These are phyloP conservation scores for Peromyscus polionotus DNA, from an alignment of 2,113 vertebrate genomes.

Conservation along the genomic window DNA sequence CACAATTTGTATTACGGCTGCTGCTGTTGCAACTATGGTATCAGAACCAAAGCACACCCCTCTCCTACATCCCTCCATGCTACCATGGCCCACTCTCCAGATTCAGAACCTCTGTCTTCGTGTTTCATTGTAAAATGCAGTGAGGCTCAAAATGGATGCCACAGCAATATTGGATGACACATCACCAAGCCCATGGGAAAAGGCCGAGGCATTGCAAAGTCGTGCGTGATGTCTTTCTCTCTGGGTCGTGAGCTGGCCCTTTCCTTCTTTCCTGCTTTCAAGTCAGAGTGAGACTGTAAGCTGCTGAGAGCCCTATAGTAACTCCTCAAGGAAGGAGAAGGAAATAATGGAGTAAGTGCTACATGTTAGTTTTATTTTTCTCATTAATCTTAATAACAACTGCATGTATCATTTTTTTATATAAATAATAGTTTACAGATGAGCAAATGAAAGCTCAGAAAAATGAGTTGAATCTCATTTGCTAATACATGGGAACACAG, in stretches of 20 bases:
- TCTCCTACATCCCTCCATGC: neutral
- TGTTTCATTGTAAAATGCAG: neutral
- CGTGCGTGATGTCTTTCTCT: neutral
- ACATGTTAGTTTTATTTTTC: neutral
- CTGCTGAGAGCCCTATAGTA: neutral
- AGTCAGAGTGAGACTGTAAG: neutral
- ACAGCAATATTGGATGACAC: neutral
- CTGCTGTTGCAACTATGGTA: neutral
- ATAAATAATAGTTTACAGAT: neutral
- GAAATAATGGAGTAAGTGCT: neutral
- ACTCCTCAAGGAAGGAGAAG: neutral
- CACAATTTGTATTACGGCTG: neutral
- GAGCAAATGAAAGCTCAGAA: neutral
- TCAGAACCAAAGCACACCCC: neutral
- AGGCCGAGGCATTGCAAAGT: neutral
- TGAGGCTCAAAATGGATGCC: neutral
- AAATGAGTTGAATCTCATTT: neutral
- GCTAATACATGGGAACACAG: neutral
- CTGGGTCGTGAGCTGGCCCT: neutral
- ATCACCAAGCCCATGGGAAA: neutral
- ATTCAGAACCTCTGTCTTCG: neutral
- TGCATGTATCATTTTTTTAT: neutral
- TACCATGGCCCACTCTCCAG: neutral
- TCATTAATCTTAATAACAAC: neutral
- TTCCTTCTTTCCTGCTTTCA: neutral